Conservation (phyloP, 2,797 vertebrate species). For the Pantherophis vulpinus region DNA sequence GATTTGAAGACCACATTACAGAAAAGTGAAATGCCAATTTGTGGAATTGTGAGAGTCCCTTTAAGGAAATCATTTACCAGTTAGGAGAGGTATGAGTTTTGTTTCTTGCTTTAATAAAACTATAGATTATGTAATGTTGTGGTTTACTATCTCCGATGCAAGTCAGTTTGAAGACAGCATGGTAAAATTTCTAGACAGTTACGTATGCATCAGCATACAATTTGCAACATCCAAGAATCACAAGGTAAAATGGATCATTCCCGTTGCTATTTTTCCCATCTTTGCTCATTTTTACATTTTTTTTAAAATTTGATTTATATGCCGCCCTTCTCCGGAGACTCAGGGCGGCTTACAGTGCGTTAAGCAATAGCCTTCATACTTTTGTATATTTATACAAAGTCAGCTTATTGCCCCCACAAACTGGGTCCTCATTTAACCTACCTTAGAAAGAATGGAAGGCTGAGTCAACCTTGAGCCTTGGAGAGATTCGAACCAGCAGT, state of each 20-base stretch:
- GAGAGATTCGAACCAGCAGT: no score
- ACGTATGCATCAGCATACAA: not conserved
- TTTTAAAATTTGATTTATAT: no score
- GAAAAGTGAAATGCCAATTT: not conserved
- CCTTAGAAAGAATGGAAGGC: no score
- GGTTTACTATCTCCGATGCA: not conserved
- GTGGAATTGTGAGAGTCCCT: not conserved
- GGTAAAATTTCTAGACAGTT: not conserved
- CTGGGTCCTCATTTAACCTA: no score
- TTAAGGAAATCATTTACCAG: not conserved
- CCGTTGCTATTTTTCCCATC: accelerated
- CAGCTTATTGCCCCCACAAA: no score
- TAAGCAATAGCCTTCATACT: no score
- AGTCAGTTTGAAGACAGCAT: not conserved
- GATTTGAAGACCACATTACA: not conserved
- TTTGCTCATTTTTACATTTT: not conserved
- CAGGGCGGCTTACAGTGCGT: no score
- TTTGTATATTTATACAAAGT: no score
- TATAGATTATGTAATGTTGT: not conserved
- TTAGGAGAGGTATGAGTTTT: not conserved
- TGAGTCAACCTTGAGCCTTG: no score
- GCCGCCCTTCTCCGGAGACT: no score
- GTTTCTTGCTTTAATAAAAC: not conserved
- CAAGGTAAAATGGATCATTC: not conserved
- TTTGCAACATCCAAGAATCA: not conserved